Percentiles rank a stretch among this genome's conserved stretches.
These are phyloP conservation scores for Picathartes gymnocephalus DNA, from an alignment of 2,113 vertebrate genomes.

Conservation along the genomic window DNA sequence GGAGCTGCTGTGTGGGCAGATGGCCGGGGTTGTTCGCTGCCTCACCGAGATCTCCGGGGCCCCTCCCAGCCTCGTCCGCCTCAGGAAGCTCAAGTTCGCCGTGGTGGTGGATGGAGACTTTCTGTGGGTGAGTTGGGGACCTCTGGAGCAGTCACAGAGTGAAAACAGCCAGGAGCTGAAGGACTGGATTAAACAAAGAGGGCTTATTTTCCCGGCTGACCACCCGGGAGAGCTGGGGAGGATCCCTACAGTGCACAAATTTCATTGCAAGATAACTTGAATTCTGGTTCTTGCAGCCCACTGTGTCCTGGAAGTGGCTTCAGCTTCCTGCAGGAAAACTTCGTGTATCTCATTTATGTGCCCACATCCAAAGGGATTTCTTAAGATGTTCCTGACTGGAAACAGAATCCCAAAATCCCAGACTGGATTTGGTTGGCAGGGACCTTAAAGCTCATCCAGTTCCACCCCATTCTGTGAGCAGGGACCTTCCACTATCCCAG, in stretches of 20 bases:
- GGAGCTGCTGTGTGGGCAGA: slow-evolving; percentile 84
- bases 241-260: background rate
- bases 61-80: slow-evolving; percentile 68
- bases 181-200: background rate
- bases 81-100: slow-evolving; percentile 81
- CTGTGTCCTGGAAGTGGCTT: accelerated
- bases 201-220: too few relatives aligned
- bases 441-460: background rate
- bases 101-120: slow-evolving; percentile 70
- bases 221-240: background rate
- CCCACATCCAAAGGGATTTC: background rate
- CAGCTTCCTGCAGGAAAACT: background rate
- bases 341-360: accelerated
- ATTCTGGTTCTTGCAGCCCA: background rate
- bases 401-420: background rate
- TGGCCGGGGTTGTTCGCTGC: slow-evolving; percentile 80
- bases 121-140: slow-evolving; percentile 77
- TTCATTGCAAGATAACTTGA: background rate
- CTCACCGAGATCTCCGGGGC: slow-evolving; percentile 70
- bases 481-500: background rate
- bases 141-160: background rate
- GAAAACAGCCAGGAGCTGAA: too few relatives aligned
- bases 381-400: background rate
- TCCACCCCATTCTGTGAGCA: background rate
- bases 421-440: background rate